A percentile compares a stretch with the other conserved stretches of the same genome.
These are phyloP conservation scores for Anableps anableps DNA, from an alignment of 2,797 vertebrate genomes.

Conservation along the genomic window DNA sequence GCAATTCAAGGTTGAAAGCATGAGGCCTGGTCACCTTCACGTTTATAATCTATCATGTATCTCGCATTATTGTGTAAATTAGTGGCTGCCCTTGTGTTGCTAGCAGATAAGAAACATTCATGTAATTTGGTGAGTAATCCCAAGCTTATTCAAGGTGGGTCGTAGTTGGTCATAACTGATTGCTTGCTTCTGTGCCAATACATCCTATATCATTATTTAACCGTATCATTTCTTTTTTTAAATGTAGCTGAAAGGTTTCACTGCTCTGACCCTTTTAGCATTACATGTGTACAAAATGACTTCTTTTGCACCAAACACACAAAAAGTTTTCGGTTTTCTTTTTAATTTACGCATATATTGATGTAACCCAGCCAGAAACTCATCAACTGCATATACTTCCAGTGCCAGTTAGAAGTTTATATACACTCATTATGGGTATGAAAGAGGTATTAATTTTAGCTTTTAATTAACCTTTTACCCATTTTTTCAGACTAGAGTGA, in stretches of 20 bases:
- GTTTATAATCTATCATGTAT: not conserved
- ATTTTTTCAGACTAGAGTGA: not conserved
- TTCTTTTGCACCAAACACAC: not conserved
- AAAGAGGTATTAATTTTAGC: not conserved
- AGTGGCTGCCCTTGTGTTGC: not conserved
- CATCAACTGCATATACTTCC: not conserved
- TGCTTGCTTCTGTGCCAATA: not conserved
- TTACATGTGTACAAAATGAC: not conserved
- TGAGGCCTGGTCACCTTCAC: slow-evolving; percentile 3
- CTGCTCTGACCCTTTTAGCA: not conserved
- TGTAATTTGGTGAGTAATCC: not conserved
- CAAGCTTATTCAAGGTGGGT: not conserved
- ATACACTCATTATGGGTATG: not conserved
- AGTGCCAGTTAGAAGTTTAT: not conserved
- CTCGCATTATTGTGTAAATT: not conserved
- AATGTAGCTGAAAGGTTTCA: not conserved
- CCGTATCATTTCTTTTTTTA: not conserved
- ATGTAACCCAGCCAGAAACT: not conserved
- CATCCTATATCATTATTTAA: not conserved
- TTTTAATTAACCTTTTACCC: not conserved
- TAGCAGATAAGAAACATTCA: not conserved
- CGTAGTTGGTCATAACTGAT: not conserved
- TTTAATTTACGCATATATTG: not conserved
- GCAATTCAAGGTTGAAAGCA: not conserved
- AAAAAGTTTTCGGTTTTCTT: not conserved